phyloP scores from a whole-genome alignment of 2,797 vertebrate genomes.

The Paratrypauchen microcephalus region DNA sequence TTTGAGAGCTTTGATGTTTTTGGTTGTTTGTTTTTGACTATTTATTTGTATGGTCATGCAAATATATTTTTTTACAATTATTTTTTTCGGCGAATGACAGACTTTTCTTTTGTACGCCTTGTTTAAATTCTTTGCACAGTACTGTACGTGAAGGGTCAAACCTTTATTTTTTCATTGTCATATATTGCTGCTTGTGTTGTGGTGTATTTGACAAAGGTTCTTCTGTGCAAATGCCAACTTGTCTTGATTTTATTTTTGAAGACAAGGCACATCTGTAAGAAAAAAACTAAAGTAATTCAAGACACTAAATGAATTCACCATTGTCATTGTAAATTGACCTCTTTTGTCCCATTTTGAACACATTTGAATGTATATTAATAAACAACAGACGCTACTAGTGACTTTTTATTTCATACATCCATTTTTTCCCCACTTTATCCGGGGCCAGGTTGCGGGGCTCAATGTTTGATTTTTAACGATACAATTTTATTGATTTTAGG shows the following conservation, averaged over 20 bases:
- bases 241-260: constrained; percentile 8
- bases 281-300: constrained; percentile 2
- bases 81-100: background rate
- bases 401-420: background rate
- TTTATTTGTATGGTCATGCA: background rate
- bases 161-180: constrained; percentile 4
- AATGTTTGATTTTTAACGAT: background rate
- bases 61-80: background rate
- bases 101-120: background rate
- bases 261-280: background rate
- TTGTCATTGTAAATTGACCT: background rate
- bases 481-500: background rate
- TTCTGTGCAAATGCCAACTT: constrained; percentile 20
- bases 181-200: constrained; percentile 14
- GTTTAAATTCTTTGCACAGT: background rate
- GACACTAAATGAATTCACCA: no score
- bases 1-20: background rate
- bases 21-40: background rate
- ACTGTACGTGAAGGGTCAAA: constrained; percentile 2
- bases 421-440: no score
- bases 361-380: constrained; percentile 14
- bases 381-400: background rate
- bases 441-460: no score
- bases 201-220: constrained; percentile 21
- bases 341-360: background rate